Evolutionary conservation across 2,888 invertebrate species (phyloP).

Genomic region (Leptura quadrifasciata): DNA sequence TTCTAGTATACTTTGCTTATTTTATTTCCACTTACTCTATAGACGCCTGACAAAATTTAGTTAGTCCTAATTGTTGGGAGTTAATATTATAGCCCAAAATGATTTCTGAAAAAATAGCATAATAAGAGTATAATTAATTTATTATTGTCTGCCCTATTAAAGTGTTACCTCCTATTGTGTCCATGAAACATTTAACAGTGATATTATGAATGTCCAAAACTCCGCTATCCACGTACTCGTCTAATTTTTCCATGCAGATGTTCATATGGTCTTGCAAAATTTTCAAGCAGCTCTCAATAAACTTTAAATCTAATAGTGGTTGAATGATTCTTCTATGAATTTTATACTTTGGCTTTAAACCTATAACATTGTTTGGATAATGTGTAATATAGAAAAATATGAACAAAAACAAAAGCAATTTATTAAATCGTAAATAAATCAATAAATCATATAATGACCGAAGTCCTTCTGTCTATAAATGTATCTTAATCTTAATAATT

Average conservation of each 20-base stretch:
- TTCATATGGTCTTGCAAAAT: conserved; percentile 52
- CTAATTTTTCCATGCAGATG: conserved; percentile 56
- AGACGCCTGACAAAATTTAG: conserved; percentile 40
- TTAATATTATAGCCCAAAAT: conserved; percentile 54
- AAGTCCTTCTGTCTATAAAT: conserved; percentile 15
- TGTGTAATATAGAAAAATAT: conserved; percentile 19
- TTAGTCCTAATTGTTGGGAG: conserved; percentile 44
- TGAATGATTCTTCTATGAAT: conserved; percentile 59
- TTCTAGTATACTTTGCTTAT: background rate
- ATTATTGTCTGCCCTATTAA: background rate
- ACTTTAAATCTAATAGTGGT: conserved; percentile 59
- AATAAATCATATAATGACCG: too few relatives aligned
- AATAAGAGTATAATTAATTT: background rate
- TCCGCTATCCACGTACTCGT: conserved; percentile 47
- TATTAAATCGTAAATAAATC: too few relatives aligned
- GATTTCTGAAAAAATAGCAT: conserved; percentile 51
- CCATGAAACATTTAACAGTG: conserved; percentile 56
- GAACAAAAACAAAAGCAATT: too few relatives aligned
- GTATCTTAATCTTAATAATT: background rate
- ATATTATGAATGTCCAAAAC: conserved; percentile 54
- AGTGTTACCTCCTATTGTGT: conserved; percentile 58
- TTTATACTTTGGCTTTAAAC: conserved; percentile 53
- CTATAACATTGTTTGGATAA: conserved; percentile 37
- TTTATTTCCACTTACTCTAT: conserved; percentile 12
- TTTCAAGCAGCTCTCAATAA: conserved; percentile 46